Percentiles rank a stretch among this genome's conserved stretches.
Evolutionary conservation across 1,140 invertebrate species (phyloP).

Genomic region (Bombus pyrosoma): DNA sequence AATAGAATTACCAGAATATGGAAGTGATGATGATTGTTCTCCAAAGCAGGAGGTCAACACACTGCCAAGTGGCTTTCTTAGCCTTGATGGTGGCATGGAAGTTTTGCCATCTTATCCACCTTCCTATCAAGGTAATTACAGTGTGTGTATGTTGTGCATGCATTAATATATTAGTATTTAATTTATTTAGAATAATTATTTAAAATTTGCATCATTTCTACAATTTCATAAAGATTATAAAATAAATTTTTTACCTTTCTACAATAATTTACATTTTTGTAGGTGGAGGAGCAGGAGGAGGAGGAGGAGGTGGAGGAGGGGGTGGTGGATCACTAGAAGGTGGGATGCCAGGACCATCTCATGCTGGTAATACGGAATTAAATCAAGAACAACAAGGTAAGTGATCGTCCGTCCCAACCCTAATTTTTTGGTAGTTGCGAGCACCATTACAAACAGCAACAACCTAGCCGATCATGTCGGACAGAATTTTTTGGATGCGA

Average conservation of each 20-base stretch:
- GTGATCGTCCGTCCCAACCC: constrained; percentile 66
- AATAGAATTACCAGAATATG: constrained; percentile 85
- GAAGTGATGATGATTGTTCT: constrained; percentile 83
- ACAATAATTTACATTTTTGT: background rate
- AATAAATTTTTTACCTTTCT: background rate
- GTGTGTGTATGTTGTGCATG: constrained; percentile 6
- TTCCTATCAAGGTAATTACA: constrained; percentile 77
- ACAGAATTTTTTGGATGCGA: constrained; percentile 78
- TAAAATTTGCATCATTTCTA: background rate
- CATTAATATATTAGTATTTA: background rate
- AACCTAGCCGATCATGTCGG: constrained; percentile 82
- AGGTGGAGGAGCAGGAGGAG: constrained; percentile 38
- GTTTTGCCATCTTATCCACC: constrained; percentile 80
- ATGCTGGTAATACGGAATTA: constrained; percentile 75
- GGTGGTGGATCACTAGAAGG: constrained; percentile 78
- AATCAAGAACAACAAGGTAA: constrained; percentile 82
- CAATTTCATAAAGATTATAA: background rate
- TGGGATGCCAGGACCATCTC: constrained; percentile 80
- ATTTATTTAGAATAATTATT: background rate
- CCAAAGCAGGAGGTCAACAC: constrained; percentile 81
- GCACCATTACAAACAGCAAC: constrained; percentile 84
- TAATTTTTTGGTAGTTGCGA: constrained; percentile 80
- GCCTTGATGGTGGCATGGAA: constrained; percentile 81
- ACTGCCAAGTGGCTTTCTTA: constrained; percentile 80
- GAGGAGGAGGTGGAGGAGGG: constrained; percentile 39